Evolutionary conservation across 2,888 invertebrate genomes (phyloP), one percentile per base, ranked within the genome.

Genomic region (Leucophenga maculata): DNA sequence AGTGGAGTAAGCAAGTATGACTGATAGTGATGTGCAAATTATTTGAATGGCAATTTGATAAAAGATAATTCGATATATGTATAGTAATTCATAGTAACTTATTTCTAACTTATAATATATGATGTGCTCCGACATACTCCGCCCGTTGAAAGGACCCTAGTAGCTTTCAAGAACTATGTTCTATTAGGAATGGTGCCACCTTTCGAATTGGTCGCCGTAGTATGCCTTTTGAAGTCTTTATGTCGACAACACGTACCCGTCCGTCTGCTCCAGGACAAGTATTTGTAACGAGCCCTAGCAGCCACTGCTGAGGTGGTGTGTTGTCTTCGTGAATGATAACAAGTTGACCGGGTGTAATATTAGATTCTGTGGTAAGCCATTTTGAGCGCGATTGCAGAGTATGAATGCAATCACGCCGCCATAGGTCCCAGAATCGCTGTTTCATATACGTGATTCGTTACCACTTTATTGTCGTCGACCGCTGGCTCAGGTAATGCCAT

Each of bases 301-400:
- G 11, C 73, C 74, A 77, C 9, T 72, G 67, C 26, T 75, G 72
- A 11, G 74, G 72, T 6, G 72, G 73, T 22, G 31, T 60, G 52
- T 72, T 71, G 59, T 75, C 72, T 48, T 76, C 72, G 55, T 74
- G 74, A 0, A 76, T 55, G 6, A 74, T n/a, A n/a, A n/a, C n/a
- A n/a, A n/a, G n/a, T n/a, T n/a, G 48, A 3, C 74, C 26, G n/a
- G 67, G 22, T 11, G 65, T 72, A 46, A 71, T 57, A 16, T 65
- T 26, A 8, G 74, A 64, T 31, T 73, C 13, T 48, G 48, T 48
- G n/a, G 13, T 48, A 14, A 14, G 48, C 48, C 48, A 48, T 14
- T n/a, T 48, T 1, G 48, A 13, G 14, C 48, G 48, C n/a, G 13
- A n/a, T 48, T 48, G 48, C n/a, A 48, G 6, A 3, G 48, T 48